A percentile compares a stretch with the other conserved stretches of the same genome.
These are phyloP conservation scores for Campylomormyrus numenius DNA, from an alignment of 2,113 vertebrate species.

Conservation along the genomic window DNA sequence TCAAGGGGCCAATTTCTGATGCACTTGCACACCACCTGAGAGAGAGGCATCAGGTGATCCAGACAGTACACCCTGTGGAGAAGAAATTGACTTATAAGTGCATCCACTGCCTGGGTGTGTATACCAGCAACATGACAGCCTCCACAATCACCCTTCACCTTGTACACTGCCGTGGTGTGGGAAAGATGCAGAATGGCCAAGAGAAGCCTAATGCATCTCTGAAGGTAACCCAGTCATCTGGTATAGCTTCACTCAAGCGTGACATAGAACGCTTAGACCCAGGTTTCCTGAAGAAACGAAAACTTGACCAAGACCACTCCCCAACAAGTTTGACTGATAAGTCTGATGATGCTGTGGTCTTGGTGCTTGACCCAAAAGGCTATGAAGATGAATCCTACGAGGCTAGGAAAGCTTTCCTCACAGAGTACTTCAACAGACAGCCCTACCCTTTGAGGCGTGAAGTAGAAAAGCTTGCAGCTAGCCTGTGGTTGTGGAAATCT, in stretches of 20 bases:
- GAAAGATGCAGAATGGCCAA: constrained; percentile 90
- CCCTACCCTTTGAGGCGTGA: constrained; percentile 84
- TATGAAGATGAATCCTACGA: constrained; percentile 89
- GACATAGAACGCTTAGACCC: constrained; percentile 69
- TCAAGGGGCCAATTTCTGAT: constrained; percentile 95
- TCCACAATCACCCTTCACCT: constrained; percentile 94
- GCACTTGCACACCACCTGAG: constrained; percentile 89
- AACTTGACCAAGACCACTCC: constrained; percentile 64
- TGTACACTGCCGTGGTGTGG: constrained; percentile 92
- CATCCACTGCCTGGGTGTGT: constrained; percentile 95
- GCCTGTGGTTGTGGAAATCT: constrained; percentile 92
- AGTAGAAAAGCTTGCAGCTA: constrained; percentile 87
- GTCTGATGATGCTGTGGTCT: constrained; percentile 79
- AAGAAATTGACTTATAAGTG: constrained; percentile 98
- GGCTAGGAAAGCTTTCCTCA: constrained; percentile 87
- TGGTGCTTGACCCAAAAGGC: constrained; percentile 89
- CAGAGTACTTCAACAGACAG: constrained; percentile 82
- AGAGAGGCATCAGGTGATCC: constrained; percentile 93
- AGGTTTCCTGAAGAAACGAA: constrained; percentile 74
- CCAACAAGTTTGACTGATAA: constrained; percentile 71
- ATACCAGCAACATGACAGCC: constrained; percentile 98
- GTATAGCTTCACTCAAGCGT: constrained; percentile 69
- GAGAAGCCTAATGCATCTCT: constrained; percentile 70
- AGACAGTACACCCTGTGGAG: constrained; percentile 95
- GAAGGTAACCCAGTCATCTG: constrained; percentile 66